Evolutionary conservation across 1,140 invertebrate species (phyloP).

Genomic region (Campoletis sonorensis): DNA sequence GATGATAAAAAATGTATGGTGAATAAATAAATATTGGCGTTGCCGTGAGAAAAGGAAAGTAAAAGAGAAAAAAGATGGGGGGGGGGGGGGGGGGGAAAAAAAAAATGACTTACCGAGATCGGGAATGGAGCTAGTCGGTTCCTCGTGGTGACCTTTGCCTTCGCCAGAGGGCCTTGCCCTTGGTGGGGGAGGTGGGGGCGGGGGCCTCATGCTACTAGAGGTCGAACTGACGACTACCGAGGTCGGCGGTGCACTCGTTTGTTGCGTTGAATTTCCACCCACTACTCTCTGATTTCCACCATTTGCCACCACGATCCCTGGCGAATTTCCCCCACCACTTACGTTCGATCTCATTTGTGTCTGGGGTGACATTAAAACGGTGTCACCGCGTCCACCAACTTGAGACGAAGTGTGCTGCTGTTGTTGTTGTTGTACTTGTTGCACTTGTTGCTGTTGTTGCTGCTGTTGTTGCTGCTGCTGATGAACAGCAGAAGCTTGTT

Average conservation of each 20-base stretch:
- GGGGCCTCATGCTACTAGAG: slow-evolving; percentile 77
- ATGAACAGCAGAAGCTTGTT: slow-evolving; percentile 27
- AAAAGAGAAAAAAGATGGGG: neutral
- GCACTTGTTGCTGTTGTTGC: slow-evolving; percentile 47
- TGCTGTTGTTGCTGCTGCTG: slow-evolving; percentile 51
- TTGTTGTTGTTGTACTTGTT: slow-evolving; percentile 45
- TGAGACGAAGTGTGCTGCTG: slow-evolving; percentile 48
- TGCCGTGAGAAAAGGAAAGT: too few relatives aligned
- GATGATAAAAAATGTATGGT: too few relatives aligned
- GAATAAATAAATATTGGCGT: too few relatives aligned
- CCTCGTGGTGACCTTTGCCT: slow-evolving; percentile 79
- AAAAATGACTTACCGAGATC: slow-evolving; percentile 84
- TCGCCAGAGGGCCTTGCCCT: slow-evolving; percentile 71
- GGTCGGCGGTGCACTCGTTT: slow-evolving; percentile 55
- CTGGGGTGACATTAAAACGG: slow-evolving; percentile 73
- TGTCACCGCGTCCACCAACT: slow-evolving; percentile 65
- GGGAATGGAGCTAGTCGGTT: slow-evolving; percentile 89
- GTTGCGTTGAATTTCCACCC: slow-evolving; percentile 27
- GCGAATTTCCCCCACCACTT: neutral
- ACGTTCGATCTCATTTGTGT: slow-evolving; percentile 65
- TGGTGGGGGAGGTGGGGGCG: slow-evolving; percentile 77
- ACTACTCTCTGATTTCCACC: neutral
- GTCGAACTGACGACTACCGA: slow-evolving; percentile 74
- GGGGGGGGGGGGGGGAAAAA: too few relatives aligned
- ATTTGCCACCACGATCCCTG: slow-evolving; percentile 24